Evolutionary conservation across 2,888 invertebrate genomes (phyloP).

Genomic region (Troilus luridus): DNA sequence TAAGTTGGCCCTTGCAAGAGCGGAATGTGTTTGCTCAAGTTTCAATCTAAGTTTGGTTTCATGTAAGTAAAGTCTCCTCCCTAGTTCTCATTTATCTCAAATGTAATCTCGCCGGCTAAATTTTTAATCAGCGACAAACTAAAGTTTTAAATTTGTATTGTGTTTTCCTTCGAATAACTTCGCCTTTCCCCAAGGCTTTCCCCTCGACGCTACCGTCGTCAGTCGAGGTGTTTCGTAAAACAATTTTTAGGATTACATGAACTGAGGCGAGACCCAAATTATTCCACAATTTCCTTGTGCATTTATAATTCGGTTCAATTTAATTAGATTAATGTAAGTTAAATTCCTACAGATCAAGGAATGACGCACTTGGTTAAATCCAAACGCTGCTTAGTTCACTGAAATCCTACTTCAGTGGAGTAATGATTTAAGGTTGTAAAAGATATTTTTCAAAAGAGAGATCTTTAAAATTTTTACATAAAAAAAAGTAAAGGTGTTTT

Average conservation of each 20-base stretch:
- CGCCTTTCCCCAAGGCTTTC: not conserved
- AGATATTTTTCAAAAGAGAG: not conserved
- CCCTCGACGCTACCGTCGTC: not conserved
- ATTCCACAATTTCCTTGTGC: too few species aligned
- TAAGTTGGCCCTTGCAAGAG: slow-evolving; percentile 39
- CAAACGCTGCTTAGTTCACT: not conserved
- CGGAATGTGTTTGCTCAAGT: slow-evolving; percentile 39
- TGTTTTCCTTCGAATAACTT: not conserved
- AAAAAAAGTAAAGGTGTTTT: not conserved
- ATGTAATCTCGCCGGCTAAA: not conserved
- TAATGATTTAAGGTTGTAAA: not conserved
- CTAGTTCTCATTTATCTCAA: slow-evolving; percentile 16
- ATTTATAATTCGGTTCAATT: too few species aligned
- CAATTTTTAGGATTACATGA: not conserved
- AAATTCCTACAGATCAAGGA: not conserved
- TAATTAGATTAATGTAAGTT: not conserved
- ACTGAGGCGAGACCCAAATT: too few species aligned
- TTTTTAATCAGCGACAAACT: slow-evolving; percentile 11
- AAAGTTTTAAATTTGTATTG: slow-evolving; percentile 21
- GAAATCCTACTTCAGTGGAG: not conserved
- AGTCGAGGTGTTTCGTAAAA: too few species aligned
- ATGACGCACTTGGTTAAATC: not conserved
- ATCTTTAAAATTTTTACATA: not conserved
- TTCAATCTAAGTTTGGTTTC: slow-evolving; percentile 44
- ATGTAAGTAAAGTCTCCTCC: slow-evolving; percentile 15